Base-by-base conservation (phyloP, 2,888 invertebrate genomes). In the Temnothorax unifasciatus region DNA sequence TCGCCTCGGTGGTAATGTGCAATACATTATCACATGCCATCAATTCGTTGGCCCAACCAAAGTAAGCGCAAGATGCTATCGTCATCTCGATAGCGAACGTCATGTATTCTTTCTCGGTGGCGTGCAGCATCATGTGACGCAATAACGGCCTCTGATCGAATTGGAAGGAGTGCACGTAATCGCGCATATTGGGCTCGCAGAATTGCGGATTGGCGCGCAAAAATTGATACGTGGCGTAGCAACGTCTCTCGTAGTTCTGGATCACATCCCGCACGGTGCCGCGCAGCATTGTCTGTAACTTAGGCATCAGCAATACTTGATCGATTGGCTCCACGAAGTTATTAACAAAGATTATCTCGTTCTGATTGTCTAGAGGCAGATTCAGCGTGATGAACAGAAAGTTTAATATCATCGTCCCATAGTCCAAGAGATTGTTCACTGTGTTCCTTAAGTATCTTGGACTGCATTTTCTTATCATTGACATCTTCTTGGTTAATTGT, bases 211-310 rank as follows among this genome's bases (percentile, higher is more conserved):
- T 25, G 2, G 18, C 18, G 4, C 34, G 9, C 0, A 38, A 34
- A 34, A 34, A 34, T 38, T 18, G 21, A 54, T 68, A 38, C 21
- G 85, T 83, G 4, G 38, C n/a, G 34, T 89, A 89, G 69, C 91
- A 93, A 38, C 91, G 90, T 79, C 90, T 91, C 44, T 92, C 89
- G 52, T 94, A 94, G 73, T 93, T 92, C 2, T 79, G 86, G 21
- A 93, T 87, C 18, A 92, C 87, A 21, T 92, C 86, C 5, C 83
- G 68, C 1, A 91, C 68, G 41, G 86, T 87, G 0, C 83, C 69
- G 3, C 25, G 44, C 2, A 44, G 13, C 9, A 68, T 74, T 74
- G 38, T 73, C 2, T 3, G 61, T 5, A 6, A 73, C 50, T 57
- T 41, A 2, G 88, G 25, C 0, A 85, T 57, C 47, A 93, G 91